These are phyloP conservation scores for Philopedon plagiatum DNA, from an alignment of 2,888 invertebrate species.

Conservation along the genomic window DNA sequence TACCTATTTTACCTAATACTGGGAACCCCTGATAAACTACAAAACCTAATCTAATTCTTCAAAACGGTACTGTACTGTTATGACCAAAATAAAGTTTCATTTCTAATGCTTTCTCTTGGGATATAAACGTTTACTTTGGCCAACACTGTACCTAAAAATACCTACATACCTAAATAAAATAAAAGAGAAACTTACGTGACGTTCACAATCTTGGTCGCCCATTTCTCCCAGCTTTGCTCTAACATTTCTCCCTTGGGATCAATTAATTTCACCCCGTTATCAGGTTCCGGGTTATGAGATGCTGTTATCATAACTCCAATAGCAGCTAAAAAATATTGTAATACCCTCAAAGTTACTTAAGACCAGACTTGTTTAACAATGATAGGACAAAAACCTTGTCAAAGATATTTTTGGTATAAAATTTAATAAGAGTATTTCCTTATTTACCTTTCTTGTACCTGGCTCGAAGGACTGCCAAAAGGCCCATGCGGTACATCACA, in stretches of 20 bases:
- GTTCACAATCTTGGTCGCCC: conserved; percentile 91
- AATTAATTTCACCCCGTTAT: conserved; percentile 97
- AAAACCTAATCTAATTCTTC: too few relatives aligned
- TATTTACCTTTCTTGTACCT: conserved; percentile 81
- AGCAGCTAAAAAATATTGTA: conserved; percentile 71
- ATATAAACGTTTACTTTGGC: too few relatives aligned
- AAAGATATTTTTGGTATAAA: conserved; percentile 1
- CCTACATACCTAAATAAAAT: too few relatives aligned
- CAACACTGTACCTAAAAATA: too few relatives aligned
- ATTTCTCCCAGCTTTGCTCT: conserved; percentile 90
- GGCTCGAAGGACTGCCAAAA: conserved; percentile 91
- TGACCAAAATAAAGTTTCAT: too few relatives aligned
- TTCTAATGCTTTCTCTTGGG: too few relatives aligned
- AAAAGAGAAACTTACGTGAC: conserved; percentile 78
- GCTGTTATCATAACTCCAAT: conserved; percentile 99
- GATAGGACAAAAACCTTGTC: too few relatives aligned
- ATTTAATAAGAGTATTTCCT: conserved; percentile 12
- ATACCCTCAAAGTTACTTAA: too few relatives aligned
- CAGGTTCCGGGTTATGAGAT: conserved; percentile 96
- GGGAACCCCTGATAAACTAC: too few relatives aligned
- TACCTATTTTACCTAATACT: too few relatives aligned
- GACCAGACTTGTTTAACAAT: too few relatives aligned
- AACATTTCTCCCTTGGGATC: conserved; percentile 98
- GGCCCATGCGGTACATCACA: conserved; percentile 95
- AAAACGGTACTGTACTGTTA: too few relatives aligned